phyloP scores from a whole-genome alignment of 2,797 vertebrate genomes.

The Acanthurus tractus region DNA sequence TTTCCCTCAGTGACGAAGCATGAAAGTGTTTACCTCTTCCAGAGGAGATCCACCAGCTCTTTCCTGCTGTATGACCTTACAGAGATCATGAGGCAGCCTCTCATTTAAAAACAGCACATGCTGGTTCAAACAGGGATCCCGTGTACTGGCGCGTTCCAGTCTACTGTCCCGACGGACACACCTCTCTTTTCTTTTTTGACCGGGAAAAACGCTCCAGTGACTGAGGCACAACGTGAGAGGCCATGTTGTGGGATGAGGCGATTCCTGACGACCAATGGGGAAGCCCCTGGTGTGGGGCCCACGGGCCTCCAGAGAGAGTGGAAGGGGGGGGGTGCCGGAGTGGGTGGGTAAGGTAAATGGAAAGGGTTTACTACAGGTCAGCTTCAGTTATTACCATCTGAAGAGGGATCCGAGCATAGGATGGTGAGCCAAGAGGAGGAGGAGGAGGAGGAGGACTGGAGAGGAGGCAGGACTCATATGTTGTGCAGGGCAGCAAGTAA shows the following conservation, averaged over 20 bases:
- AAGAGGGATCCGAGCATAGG: slow-evolving; percentile 17
- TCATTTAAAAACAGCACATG: slow-evolving; percentile 24
- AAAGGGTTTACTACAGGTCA: slow-evolving; percentile 81
- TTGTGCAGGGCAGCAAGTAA: background rate
- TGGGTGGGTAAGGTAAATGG: slow-evolving; percentile 65
- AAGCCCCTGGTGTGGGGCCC: slow-evolving; percentile 69
- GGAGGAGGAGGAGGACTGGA: slow-evolving; percentile 4
- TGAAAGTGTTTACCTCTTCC: slow-evolving; percentile 79
- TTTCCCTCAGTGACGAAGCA: background rate
- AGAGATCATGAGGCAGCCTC: background rate
- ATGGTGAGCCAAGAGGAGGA: slow-evolving; percentile 8
- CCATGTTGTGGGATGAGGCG: slow-evolving; percentile 89
- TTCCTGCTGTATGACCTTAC: background rate
- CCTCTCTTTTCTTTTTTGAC: slow-evolving; percentile 68
- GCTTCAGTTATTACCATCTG: slow-evolving; percentile 28
- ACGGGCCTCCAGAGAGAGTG: slow-evolving; percentile 43
- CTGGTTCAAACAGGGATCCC: slow-evolving; percentile 31
- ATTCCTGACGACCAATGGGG: slow-evolving; percentile 88
- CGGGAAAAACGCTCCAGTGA: slow-evolving; percentile 74
- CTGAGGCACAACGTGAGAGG: slow-evolving; percentile 77
- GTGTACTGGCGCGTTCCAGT: slow-evolving; percentile 30
- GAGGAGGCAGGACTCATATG: background rate
- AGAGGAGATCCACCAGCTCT: slow-evolving; percentile 75
- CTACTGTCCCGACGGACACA: slow-evolving; percentile 58
- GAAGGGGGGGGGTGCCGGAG: slow-evolving; percentile 9